Base-by-base conservation (phyloP, 2,113 vertebrate genomes). In the Probosciger aterrimus region DNA sequence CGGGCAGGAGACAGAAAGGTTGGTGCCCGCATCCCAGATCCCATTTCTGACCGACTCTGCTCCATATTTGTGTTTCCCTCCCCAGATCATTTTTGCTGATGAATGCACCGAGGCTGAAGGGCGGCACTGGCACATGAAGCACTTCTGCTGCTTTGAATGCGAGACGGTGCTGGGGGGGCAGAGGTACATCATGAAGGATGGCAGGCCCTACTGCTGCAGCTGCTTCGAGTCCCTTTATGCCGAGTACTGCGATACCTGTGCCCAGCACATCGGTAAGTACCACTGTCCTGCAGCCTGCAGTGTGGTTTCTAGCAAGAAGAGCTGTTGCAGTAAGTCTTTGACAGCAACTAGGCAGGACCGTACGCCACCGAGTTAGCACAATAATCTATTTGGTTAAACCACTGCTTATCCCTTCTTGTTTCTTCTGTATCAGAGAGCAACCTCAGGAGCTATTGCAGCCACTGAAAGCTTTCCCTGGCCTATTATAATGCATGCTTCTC, bases 131-230 rank as follows among this genome's bases (percentile, higher is more conserved):
- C 99, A 99, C 98, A 99, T 99, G 99, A 99, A 99, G 97, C 99
- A 99, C 95, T 99, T 99, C 94, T 99, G 99, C 98, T 99, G 99
- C 97, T 99, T 99, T 4, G 99, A 99, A 97, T 99, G 99, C 0
- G 99, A 99, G 98, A 99, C 99, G 0, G 99, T 99, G 74, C 98
- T 99, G 90, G 99, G 99, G 0, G 99, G 99, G 27, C 99, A 99
- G 98, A 98, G 99, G 71, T 99, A 99, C 98, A 99, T 99, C 98
- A 99, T 99, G 99, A 99, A 99, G 98, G 99, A 99, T 7, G 99
- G 99, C 22, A 97, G 99, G 23, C 99, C 99, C 28, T 99, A 99
- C 98, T 99, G 99, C 96, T 99, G 99, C 97, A 98, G 98, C 98
- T 99, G 99, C 97, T 99, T 99, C 3, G 98, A 99, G 98, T 99